Evolutionary conservation across 2,113 vertebrate genomes (phyloP).

Genomic region (Hystrix brachyura): DNA sequence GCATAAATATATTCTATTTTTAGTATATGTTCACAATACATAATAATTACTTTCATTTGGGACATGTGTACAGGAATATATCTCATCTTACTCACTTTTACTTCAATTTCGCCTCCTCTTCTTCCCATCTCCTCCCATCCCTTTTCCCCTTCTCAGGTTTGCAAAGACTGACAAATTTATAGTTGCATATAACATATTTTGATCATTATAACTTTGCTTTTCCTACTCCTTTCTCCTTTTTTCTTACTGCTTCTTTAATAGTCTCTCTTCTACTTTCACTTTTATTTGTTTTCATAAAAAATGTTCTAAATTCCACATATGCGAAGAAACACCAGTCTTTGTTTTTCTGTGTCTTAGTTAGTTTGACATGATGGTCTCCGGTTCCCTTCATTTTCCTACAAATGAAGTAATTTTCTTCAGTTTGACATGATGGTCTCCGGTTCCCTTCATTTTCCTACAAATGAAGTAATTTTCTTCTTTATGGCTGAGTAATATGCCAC

Average conservation of each 20-base stretch:
- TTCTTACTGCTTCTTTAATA: background rate
- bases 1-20: slow-evolving; percentile 30
- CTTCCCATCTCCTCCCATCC: background rate
- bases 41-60: no score
- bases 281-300: background rate
- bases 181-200: background rate
- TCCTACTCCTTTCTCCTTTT: background rate
- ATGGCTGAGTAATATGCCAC: background rate
- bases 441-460: background rate
- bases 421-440: background rate
- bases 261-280: background rate
- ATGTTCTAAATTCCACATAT: background rate
- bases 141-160: background rate
- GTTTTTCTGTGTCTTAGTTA: background rate
- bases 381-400: background rate
- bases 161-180: fast-evolving
- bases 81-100: background rate
- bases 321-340: background rate
- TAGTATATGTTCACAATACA: no score
- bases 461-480: background rate
- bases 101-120: background rate
- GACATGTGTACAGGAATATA: background rate
- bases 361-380: background rate
- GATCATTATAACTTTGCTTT: background rate
- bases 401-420: background rate